A percentile compares a stretch with the other conserved stretches of the same genome.
Evolutionary conservation across 1,140 invertebrate species (phyloP).

Genomic region (Trigoniulus corallinus): DNA sequence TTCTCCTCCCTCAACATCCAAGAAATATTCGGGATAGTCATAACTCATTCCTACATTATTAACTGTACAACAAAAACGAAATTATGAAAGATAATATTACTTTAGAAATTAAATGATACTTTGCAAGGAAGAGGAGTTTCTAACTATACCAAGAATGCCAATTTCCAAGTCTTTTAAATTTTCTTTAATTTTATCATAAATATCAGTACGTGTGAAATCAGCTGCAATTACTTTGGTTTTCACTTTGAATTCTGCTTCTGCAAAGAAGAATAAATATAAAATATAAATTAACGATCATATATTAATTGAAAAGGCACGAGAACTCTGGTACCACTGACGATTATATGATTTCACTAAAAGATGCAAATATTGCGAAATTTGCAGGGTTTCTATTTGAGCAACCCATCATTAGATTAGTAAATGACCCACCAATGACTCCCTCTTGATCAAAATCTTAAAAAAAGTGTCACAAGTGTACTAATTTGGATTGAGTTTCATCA

Average conservation of each 20-base stretch:
- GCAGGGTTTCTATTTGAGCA: too few relatives aligned
- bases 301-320: too few relatives aligned
- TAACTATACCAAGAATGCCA: slow-evolving; percentile 46
- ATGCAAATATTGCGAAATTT: too few relatives aligned
- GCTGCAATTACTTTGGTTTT: slow-evolving; percentile 63
- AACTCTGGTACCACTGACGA: too few relatives aligned
- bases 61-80: slow-evolving; percentile 30
- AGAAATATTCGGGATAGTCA: slow-evolving; percentile 69
- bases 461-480: too few relatives aligned
- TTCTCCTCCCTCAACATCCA: slow-evolving; percentile 39
- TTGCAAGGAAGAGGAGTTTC: neutral
- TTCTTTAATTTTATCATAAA: slow-evolving; percentile 58
- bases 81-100: neutral
- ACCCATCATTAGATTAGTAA: too few relatives aligned
- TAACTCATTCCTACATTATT: slow-evolving; percentile 95
- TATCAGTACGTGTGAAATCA: slow-evolving; percentile 54
- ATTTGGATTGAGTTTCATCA: too few relatives aligned
- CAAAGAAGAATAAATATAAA: slow-evolving; percentile 12
- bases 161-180: slow-evolving; percentile 63
- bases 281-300: neutral
- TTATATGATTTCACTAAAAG: too few relatives aligned
- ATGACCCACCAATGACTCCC: too few relatives aligned
- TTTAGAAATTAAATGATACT: neutral
- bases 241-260: slow-evolving; percentile 53
- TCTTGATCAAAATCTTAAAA: too few relatives aligned